Conservation (phyloP, 2,113 vertebrate genomes). For the Loxodonta africana region DNA sequence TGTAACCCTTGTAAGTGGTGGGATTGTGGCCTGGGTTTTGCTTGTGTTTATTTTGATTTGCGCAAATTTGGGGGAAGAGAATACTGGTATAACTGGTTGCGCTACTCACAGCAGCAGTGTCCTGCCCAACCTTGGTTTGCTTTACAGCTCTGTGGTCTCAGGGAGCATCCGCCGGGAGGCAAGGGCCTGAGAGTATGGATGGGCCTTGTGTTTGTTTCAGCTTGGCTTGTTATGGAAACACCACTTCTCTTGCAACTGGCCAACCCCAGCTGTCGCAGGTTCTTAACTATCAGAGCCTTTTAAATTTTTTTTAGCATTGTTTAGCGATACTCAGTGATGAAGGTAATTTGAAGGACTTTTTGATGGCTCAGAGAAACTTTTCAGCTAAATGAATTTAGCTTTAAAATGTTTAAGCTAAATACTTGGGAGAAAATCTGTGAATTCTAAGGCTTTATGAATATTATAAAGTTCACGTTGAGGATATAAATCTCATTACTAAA, state of each 20-base stretch:
- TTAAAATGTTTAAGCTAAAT: conserved; percentile 50
- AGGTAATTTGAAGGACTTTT: not conserved
- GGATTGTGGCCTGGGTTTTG: not conserved
- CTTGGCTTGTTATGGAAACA: conserved; percentile 62
- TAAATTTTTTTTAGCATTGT: not conserved
- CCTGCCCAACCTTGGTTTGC: not conserved
- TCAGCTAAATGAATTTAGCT: conserved; percentile 22
- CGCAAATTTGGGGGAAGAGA: not conserved
- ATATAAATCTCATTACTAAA: conserved; percentile 6
- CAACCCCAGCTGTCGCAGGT: not conserved
- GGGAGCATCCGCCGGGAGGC: not conserved
- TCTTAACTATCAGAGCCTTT: conserved; percentile 23
- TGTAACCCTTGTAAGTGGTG: not conserved
- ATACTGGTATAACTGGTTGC: not conserved
- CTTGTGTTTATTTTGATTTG: not conserved
- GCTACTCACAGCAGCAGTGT: not conserved
- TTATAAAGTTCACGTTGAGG: conserved; percentile 3
- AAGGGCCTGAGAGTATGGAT: not conserved
- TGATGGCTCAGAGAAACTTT: conserved; percentile 29
- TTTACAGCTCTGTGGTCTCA: not conserved
- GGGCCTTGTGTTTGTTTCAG: conserved; percentile 25
- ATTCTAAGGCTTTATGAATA: not conserved
- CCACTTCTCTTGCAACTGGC: not conserved
- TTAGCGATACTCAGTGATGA: not conserved
- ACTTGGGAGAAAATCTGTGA: not conserved